Evolutionary conservation across 2,888 invertebrate genomes (phyloP).

Genomic region (Xestia sexstrigata): DNA sequence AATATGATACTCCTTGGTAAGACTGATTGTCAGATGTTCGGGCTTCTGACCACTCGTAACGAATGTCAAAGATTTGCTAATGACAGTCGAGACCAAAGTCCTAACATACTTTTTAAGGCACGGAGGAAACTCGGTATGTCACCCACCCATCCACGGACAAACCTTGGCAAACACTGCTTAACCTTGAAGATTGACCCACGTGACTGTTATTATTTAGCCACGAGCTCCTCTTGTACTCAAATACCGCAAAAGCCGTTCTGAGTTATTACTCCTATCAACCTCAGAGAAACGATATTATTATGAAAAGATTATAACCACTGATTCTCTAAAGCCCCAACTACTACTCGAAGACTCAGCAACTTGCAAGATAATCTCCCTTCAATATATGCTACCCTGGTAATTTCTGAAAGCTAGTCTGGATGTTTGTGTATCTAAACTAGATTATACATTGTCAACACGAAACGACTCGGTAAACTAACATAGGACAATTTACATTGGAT

Average conservation of each 20-base stretch:
- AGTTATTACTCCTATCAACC: neutral
- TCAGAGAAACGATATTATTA: neutral
- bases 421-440: conserved; percentile 21
- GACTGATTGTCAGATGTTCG: neutral
- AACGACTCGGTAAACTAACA: conserved; percentile 7
- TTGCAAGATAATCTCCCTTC: conserved; percentile 36
- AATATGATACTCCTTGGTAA: neutral
- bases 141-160: neutral
- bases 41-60: neutral
- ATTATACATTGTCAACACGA: conserved; percentile 26
- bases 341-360: conserved; percentile 5
- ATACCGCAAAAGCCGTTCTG: neutral
- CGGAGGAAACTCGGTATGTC: neutral
- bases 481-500: conserved; percentile 5
- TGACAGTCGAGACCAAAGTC: neutral
- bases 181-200: neutral
- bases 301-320: neutral
- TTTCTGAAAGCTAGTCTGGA: conserved; percentile 28
- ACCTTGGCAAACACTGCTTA: neutral
- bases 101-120: neutral
- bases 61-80: neutral
- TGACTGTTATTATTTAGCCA: neutral
- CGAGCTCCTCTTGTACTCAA: neutral
- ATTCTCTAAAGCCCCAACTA: conserved; percentile 13
- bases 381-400: conserved; percentile 39